Evolutionary conservation across 2,888 invertebrate genomes (phyloP).

Genomic region (Sminthurides aquaticus): DNA sequence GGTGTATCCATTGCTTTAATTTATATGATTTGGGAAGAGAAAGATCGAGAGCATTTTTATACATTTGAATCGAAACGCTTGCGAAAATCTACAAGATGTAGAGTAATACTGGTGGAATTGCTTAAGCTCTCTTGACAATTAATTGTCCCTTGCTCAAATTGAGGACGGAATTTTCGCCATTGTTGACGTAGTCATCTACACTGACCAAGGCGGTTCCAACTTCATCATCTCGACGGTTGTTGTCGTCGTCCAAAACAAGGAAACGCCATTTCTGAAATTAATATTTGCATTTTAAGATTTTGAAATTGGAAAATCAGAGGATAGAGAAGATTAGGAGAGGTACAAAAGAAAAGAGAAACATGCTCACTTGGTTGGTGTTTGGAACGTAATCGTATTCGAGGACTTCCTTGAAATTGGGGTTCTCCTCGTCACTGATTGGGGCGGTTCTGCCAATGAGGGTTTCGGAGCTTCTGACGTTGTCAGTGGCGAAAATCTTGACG

Average conservation of each 20-base stretch:
- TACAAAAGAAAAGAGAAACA: too few relatives aligned
- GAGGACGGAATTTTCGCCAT: conserved; percentile 29
- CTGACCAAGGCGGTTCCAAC: conserved; percentile 37
- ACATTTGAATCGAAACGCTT: too few relatives aligned
- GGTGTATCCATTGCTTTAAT: too few relatives aligned
- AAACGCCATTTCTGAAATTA: conserved; percentile 39
- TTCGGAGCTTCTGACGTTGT: conserved; percentile 30
- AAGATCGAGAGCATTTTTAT: too few relatives aligned
- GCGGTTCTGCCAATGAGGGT: conserved; percentile 28
- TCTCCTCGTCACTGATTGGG: conserved; percentile 36
- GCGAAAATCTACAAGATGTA: too few relatives aligned
- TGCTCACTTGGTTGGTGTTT: conserved; percentile 36
- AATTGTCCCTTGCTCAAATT: conserved; percentile 37
- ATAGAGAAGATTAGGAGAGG: background rate
- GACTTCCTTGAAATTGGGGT: conserved; percentile 34
- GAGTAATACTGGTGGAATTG: too few relatives aligned
- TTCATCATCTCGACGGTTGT: conserved; percentile 38
- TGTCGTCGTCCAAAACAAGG: conserved; percentile 39
- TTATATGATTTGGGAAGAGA: too few relatives aligned
- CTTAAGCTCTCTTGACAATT: conserved; percentile 30
- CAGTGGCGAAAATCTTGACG: conserved; percentile 31
- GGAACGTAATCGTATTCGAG: conserved; percentile 35
- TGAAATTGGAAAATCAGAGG: conserved; percentile 5
- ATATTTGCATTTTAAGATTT: too few relatives aligned
- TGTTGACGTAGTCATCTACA: conserved; percentile 35